A percentile compares a stretch with the other conserved stretches of the same genome.
These are phyloP conservation scores for Cartodere bifasciata DNA, from an alignment of 2,888 invertebrate species.

Conservation along the genomic window DNA sequence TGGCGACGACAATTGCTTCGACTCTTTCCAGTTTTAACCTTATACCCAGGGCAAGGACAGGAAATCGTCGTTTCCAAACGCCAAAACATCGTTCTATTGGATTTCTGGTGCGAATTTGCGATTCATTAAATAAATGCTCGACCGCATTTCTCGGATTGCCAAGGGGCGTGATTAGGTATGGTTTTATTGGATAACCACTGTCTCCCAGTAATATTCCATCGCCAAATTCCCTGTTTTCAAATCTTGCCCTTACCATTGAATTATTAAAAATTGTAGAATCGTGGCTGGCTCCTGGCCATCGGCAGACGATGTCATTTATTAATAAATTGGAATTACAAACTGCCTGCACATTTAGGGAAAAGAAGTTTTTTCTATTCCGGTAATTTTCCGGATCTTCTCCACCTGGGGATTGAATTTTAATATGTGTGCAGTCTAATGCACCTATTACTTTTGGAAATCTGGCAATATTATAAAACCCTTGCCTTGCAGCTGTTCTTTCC, in stretches of 20 bases:
- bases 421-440: conserved; percentile 7
- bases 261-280: conserved; percentile 22
- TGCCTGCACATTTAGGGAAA: conserved; percentile 22
- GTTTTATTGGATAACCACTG: conserved; percentile 20
- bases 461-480: conserved; percentile 7
- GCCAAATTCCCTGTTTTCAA: conserved; percentile 13
- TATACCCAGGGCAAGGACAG: conserved; percentile 21
- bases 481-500: not conserved
- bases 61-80: conserved; percentile 21
- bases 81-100: conserved; percentile 21
- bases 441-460: conserved; percentile 7
- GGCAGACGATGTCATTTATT: conserved; percentile 15
- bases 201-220: conserved; percentile 16
- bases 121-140: conserved; percentile 19
- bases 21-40: conserved; percentile 16
- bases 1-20: conserved; percentile 15
- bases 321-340: conserved; percentile 16
- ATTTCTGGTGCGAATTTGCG: conserved; percentile 19
- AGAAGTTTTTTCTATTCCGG: conserved; percentile 19
- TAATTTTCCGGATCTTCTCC: conserved; percentile 18
- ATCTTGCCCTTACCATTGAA: conserved; percentile 6
- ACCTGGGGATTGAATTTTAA: conserved; percentile 12
- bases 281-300: conserved; percentile 21
- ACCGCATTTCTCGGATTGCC: conserved; percentile 12
- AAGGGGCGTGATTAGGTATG: conserved; percentile 18